phyloP scores from a whole-genome alignment of 2,888 invertebrate species.

The Drosophila neutralis region DNA sequence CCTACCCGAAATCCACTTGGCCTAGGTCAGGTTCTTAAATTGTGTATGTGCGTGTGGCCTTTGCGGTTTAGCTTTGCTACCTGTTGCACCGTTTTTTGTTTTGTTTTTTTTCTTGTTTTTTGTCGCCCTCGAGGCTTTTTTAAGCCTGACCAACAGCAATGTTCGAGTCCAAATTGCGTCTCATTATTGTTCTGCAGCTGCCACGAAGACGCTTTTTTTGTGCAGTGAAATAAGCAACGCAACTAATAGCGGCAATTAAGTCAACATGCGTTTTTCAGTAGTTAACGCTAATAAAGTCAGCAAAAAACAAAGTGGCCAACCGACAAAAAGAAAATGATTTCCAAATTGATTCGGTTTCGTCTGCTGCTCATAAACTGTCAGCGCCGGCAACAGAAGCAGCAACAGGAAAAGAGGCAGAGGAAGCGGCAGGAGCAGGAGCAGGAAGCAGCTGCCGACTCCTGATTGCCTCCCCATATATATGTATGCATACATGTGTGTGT shows the following conservation, averaged over 20 bases:
- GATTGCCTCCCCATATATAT: conserved; percentile 9
- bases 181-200: conserved; percentile 71
- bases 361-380: conserved; percentile 55
- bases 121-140: conserved; percentile 41
- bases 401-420: conserved; percentile 1
- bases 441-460: conserved; percentile 50
- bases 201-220: conserved; percentile 29
- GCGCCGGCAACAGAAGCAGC: conserved; percentile 31
- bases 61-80: conserved; percentile 70
- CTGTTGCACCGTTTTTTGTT: conserved; percentile 59
- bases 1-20: conserved; percentile 78
- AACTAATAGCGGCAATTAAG: conserved; percentile 77
- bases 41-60: conserved; percentile 60
- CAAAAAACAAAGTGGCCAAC: conserved; percentile 22
- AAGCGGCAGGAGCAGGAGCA: conserved; percentile 11
- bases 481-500: conserved; percentile 8
- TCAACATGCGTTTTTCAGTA: conserved; percentile 63
- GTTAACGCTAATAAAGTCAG: conserved; percentile 68
- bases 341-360: conserved; percentile 46
- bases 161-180: conserved; percentile 52
- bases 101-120: neutral
- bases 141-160: conserved; percentile 7
- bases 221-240: conserved; percentile 15
- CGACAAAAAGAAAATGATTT: conserved; percentile 51
- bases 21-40: conserved; percentile 74